Conservation (phyloP, 2,113 vertebrate genomes). For the Australoheros scitulus region DNA sequence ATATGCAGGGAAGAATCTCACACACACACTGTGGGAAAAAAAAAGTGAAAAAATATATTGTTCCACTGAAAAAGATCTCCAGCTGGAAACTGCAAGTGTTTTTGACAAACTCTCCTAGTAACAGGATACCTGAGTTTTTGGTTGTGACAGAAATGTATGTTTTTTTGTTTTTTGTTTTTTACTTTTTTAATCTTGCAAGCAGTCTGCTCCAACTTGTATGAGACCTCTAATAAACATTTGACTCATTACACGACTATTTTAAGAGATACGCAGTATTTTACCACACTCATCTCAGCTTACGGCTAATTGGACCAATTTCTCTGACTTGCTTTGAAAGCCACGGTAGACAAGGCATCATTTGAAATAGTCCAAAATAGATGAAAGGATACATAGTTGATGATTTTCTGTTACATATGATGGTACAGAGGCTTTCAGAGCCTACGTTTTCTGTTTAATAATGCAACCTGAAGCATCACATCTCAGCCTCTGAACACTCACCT, state of each 20-base stretch:
- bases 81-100: neutral
- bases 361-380: neutral
- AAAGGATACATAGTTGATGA: neutral
- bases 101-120: neutral
- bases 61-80: neutral
- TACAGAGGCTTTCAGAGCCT: neutral
- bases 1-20: neutral
- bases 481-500: neutral
- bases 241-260: neutral
- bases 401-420: neutral
- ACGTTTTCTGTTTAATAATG: neutral
- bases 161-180: neutral
- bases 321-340: conserved; percentile 4
- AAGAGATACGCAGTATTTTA: conserved; percentile 15
- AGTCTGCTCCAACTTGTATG: neutral
- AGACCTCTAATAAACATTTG: neutral
- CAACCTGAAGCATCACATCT: neutral
- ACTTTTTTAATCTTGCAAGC: neutral
- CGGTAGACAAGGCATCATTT: neutral
- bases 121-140: neutral
- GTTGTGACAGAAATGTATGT: neutral
- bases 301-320: neutral
- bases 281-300: neutral
- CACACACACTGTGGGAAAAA: neutral
- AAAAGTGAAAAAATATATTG: neutral